phyloP scores from a whole-genome alignment of 2,113 vertebrate species.

The Spea bombifrons region DNA sequence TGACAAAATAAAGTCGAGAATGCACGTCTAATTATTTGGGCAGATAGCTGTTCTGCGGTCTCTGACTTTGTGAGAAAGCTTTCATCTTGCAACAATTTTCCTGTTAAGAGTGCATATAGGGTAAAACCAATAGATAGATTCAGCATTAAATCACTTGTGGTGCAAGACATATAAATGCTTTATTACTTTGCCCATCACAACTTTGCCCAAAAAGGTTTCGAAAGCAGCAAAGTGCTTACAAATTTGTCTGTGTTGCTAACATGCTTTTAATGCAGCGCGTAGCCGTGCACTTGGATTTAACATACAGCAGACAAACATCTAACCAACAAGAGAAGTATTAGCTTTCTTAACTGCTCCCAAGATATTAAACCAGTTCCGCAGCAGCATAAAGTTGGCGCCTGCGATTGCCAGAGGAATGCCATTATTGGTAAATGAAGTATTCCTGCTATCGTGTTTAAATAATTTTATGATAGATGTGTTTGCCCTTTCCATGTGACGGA shows the following conservation, averaged over 20 bases:
- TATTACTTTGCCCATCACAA: constrained; percentile 53
- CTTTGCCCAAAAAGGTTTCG: constrained; percentile 52
- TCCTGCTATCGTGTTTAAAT: constrained; percentile 48
- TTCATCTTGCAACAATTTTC: constrained; percentile 65
- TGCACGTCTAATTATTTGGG: constrained; percentile 60
- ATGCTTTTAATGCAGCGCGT: constrained; percentile 52
- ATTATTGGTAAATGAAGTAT: constrained; percentile 50
- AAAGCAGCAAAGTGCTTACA: constrained; percentile 55
- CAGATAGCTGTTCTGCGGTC: constrained; percentile 64
- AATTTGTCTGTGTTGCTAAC: constrained; percentile 54
- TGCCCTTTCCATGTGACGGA: constrained; percentile 47
- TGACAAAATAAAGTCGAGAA: constrained; percentile 50
- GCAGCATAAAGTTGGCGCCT: constrained; percentile 50
- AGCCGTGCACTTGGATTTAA: constrained; percentile 55
- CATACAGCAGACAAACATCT: constrained; percentile 51
- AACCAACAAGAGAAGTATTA: constrained; percentile 35
- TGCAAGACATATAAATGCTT: constrained; percentile 42
- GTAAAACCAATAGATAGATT: constrained; percentile 54
- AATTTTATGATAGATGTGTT: constrained; percentile 39
- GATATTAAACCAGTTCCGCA: constrained; percentile 48
- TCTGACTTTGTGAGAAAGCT: constrained; percentile 58
- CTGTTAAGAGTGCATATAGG: constrained; percentile 56
- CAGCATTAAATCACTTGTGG: constrained; percentile 52
- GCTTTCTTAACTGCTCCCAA: constrained; percentile 56
- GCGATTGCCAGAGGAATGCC: constrained; percentile 47